Evolutionary conservation across 2,888 invertebrate genomes (phyloP), one percentile per base, ranked within the genome.

Genomic region (Cremastinae sp.): DNA sequence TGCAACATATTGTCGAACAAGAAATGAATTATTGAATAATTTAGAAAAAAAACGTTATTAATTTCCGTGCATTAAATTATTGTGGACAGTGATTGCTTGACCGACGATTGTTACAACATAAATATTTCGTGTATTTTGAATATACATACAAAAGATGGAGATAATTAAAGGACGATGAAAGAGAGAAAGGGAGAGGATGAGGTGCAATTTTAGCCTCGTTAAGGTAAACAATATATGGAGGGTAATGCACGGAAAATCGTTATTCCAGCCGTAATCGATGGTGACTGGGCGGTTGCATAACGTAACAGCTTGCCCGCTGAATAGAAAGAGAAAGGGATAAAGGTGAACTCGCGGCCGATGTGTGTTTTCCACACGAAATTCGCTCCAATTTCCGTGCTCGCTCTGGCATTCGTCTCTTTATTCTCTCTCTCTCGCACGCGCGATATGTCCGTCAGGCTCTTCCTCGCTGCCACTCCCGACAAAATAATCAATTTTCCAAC

Each of bases 211-310:
- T 53, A 43, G 41, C 41, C 65, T 61, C 61, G 65, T 65, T 53
- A 20, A 16, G 28, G n/a, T n/a, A 41, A 53, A 22, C 41, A 53
- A 43, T 65, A 53, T 53, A 51, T 5, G 9, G 65, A 65, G 28
- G 5, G 5, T 28, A 28, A 53, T 38, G 1, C 36, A 36, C 14
- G 53, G 45, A 28, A 38, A 51, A 56, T 64, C 59, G 69, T 65
- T 38, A 75, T 70, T 65, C 38, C 65, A 62, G 59, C 54, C 70
- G 70, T 70, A 75, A 70, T 75, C 74, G 65, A 59, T 65, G 64
- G 59, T 70, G 70, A 75, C 74, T 28, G 5, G 2, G 54, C 28
- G 53, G 49, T 64, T 64, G 43, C 59, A 58, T 53, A 65, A 59
- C 65, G 74, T 47, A 65, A 75, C 70, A 75, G 74, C 74, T 65